Conservation (phyloP, 2,113 vertebrate species). For the Cervus canadensis region DNA sequence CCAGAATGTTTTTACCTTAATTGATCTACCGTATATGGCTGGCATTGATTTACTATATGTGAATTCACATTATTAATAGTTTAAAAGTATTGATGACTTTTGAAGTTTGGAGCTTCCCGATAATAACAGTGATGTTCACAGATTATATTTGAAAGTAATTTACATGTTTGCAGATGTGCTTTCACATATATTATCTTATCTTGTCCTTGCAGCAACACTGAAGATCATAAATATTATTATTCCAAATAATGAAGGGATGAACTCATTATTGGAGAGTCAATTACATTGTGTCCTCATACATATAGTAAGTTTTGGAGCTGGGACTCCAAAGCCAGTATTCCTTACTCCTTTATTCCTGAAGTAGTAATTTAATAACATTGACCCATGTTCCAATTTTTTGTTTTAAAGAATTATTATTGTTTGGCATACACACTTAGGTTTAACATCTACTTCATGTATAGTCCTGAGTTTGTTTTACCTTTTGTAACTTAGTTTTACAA, state of each 20-base stretch:
- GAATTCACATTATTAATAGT: neutral
- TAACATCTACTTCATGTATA: neutral
- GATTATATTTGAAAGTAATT: neutral
- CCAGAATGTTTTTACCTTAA: neutral
- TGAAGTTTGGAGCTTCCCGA: neutral
- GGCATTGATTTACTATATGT: neutral
- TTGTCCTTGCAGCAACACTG: neutral
- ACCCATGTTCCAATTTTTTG: neutral
- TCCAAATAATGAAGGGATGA: neutral
- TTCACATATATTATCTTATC: neutral
- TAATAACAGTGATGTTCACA: neutral
- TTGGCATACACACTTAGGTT: neutral
- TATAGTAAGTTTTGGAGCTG: neutral
- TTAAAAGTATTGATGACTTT: neutral
- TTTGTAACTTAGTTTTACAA: neutral
- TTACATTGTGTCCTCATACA: neutral
- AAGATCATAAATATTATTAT: neutral
- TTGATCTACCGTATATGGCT: neutral
- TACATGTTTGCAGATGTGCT: neutral
- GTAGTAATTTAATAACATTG: neutral
- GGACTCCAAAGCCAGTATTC: neutral
- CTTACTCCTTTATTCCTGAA: neutral
- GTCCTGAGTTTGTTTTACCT: neutral
- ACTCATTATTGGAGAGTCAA: neutral
- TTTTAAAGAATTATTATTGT: neutral